Evolutionary conservation across 2,797 vertebrate genomes (phyloP).

Genomic region (Triplophysa bombifrons): DNA sequence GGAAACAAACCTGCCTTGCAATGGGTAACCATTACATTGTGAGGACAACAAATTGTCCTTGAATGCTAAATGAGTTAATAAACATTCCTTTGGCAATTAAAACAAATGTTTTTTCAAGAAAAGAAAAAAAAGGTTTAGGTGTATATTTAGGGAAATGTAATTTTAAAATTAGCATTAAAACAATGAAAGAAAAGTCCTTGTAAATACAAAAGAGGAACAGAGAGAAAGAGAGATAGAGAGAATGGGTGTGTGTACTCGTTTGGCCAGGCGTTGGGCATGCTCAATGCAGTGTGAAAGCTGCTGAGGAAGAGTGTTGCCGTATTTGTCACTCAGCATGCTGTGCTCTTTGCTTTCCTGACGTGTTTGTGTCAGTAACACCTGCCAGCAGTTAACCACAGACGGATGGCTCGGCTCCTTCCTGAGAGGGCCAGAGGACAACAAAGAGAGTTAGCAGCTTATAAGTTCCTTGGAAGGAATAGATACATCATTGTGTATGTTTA

Average conservation of each 20-base stretch:
- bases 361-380: constrained; percentile 73
- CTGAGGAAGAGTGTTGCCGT: constrained; percentile 68
- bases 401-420: constrained; percentile 74
- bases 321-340: constrained; percentile 71
- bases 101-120: no score
- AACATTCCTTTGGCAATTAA: no score
- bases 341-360: constrained; percentile 77
- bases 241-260: constrained; percentile 67
- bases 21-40: background rate
- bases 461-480: background rate
- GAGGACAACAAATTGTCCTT: background rate
- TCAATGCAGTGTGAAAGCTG: constrained; percentile 75
- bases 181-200: no score
- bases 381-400: constrained; percentile 72
- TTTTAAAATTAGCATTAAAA: no score
- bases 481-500: background rate
- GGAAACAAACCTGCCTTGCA: background rate
- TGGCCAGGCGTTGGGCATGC: constrained; percentile 76
- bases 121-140: background rate
- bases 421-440: constrained; percentile 16
- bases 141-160: no score
- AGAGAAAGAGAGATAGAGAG: background rate
- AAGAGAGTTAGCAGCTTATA: background rate
- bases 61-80: background rate
- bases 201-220: background rate